Conservation (phyloP, 2,113 vertebrate species). For the Caranx melampygus region DNA sequence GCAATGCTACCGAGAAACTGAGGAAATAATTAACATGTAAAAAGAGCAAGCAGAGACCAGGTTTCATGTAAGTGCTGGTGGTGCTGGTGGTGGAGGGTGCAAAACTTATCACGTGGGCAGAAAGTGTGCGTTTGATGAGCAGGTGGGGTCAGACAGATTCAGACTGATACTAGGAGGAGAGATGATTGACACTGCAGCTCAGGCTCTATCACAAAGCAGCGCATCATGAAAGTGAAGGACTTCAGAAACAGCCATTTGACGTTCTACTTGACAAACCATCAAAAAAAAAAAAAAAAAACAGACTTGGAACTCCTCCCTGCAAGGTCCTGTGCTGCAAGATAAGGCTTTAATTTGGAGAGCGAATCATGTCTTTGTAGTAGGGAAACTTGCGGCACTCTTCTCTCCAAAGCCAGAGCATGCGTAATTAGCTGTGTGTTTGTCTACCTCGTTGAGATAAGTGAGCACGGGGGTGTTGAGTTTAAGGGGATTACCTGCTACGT, state of each 20-base stretch:
- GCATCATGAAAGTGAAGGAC: slow-evolving; percentile 60
- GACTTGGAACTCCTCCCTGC: slow-evolving; percentile 47
- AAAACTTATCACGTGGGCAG: slow-evolving; percentile 27
- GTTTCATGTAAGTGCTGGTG: background rate
- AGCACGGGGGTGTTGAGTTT: slow-evolving; percentile 57
- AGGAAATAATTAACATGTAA: slow-evolving; percentile 41
- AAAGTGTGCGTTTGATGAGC: slow-evolving; percentile 38
- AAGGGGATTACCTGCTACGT: slow-evolving; percentile 67
- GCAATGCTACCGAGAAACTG: background rate
- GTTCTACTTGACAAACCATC: slow-evolving; percentile 63
- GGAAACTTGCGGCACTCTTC: slow-evolving; percentile 46
- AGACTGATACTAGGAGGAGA: slow-evolving; percentile 34
- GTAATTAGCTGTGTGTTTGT: slow-evolving; percentile 80
- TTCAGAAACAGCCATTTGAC: slow-evolving; percentile 64
- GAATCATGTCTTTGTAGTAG: slow-evolving; percentile 61
- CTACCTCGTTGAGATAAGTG: slow-evolving; percentile 70
- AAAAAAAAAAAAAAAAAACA: slow-evolving; percentile 23
- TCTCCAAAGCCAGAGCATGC: slow-evolving; percentile 59
- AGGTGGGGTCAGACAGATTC: slow-evolving; percentile 43
- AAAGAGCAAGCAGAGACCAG: slow-evolving; percentile 8
- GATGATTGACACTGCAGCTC: slow-evolving; percentile 68
- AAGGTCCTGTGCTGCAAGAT: slow-evolving; percentile 58
- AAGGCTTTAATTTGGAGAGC: slow-evolving; percentile 71
- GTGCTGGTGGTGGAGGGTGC: background rate
- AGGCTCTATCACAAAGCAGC: slow-evolving; percentile 47